A percentile compares a stretch with the other conserved stretches of the same genome.
phyloP scores from a whole-genome alignment of 1,140 invertebrate genomes.

The Alviniconcha marisindica region DNA sequence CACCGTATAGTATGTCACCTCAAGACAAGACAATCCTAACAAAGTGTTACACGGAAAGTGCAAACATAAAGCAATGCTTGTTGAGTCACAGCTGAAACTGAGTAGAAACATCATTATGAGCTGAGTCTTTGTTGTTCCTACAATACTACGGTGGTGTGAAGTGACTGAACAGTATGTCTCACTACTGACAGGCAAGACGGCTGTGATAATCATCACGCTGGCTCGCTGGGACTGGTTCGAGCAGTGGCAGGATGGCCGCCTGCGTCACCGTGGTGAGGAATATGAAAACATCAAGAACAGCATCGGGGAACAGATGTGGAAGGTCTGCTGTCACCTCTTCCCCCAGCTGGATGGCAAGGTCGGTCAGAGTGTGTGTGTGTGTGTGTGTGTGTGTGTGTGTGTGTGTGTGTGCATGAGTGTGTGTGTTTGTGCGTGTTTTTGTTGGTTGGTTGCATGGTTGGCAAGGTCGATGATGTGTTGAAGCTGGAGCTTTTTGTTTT shows the following conservation, averaged over 20 bases:
- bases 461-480: neutral
- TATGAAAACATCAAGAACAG: constrained; percentile 74
- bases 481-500: too few species aligned
- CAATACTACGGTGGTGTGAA: too few species aligned
- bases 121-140: too few species aligned
- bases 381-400: constrained; percentile 6
- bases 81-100: too few species aligned
- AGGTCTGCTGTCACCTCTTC: constrained; percentile 69
- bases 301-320: constrained; percentile 73
- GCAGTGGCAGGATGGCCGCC: constrained; percentile 72
- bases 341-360: constrained; percentile 67
- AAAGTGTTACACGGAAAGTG: too few species aligned
- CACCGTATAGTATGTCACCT: too few species aligned
- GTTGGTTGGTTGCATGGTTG: too few species aligned
- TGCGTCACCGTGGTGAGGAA: constrained; percentile 75
- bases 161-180: too few species aligned
- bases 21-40: too few species aligned
- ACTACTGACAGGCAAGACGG: constrained; percentile 74
- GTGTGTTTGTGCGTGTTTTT: neutral
- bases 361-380: too few species aligned
- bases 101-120: too few species aligned
- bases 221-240: constrained; percentile 75
- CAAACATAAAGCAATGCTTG: too few species aligned
- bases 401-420: neutral
- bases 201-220: constrained; percentile 71